A percentile compares a stretch with the other conserved stretches of the same genome.
Evolutionary conservation across 2,113 vertebrate genomes (phyloP).

Genomic region (Nibea coibor): DNA sequence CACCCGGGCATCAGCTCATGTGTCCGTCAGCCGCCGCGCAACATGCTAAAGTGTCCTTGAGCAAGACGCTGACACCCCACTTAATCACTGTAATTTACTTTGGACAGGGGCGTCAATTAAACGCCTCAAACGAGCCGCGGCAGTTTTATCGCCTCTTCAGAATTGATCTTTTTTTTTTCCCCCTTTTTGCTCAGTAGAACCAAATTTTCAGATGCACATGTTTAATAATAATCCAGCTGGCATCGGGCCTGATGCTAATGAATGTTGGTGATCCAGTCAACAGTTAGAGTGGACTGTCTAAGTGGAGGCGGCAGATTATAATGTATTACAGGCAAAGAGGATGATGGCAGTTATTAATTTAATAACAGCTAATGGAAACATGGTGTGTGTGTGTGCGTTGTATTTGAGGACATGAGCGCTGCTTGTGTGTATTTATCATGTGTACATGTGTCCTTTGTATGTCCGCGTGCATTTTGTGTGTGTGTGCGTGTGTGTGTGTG

Average conservation of each 20-base stretch:
- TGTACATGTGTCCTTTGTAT: slow-evolving; percentile 6
- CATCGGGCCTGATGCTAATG: slow-evolving; percentile 35
- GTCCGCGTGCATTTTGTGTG: slow-evolving; percentile 3
- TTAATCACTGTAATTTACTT: slow-evolving; percentile 57
- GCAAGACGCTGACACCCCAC: slow-evolving; percentile 34
- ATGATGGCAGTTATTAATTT: slow-evolving; percentile 68
- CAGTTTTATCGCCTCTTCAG: slow-evolving; percentile 41
- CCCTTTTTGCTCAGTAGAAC: slow-evolving; percentile 14
- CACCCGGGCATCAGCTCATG: slow-evolving; percentile 9
- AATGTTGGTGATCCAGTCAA: slow-evolving; percentile 52
- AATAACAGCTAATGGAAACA: slow-evolving; percentile 66
- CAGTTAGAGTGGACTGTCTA: slow-evolving; percentile 52
- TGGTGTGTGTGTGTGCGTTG: slow-evolving; percentile 36
- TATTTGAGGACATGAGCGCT: slow-evolving; percentile 14
- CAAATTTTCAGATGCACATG: slow-evolving; percentile 31
- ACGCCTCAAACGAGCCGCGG: slow-evolving; percentile 43
- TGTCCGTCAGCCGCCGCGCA: slow-evolving; percentile 14
- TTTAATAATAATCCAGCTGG: slow-evolving; percentile 64
- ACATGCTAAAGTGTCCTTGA: slow-evolving; percentile 38
- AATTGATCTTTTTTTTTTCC: neutral
- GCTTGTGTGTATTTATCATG: slow-evolving; percentile 11
- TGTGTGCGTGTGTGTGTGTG: slow-evolving; percentile 19
- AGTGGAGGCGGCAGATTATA: slow-evolving; percentile 61
- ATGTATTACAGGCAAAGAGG: slow-evolving; percentile 62
- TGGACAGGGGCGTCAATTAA: slow-evolving; percentile 51